Evolutionary conservation across 1,140 invertebrate genomes (phyloP).

Genomic region (Drosophila saltans): DNA sequence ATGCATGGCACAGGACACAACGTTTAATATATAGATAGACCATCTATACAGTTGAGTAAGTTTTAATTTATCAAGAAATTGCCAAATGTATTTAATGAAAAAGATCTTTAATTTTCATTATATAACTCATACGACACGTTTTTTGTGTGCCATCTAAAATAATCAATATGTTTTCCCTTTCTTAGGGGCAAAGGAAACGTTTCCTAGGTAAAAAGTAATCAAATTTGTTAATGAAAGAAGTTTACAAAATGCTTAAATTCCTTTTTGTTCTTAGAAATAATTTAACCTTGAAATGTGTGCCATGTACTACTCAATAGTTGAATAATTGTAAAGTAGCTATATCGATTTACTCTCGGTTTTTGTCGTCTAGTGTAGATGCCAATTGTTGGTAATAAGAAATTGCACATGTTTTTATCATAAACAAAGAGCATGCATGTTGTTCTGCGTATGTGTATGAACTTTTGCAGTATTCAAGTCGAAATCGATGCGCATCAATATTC

Average conservation of each 20-base stretch:
- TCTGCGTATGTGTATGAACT: slow-evolving; percentile 47
- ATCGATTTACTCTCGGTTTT: neutral
- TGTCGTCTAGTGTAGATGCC: slow-evolving; percentile 48
- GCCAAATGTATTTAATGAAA: too few species aligned
- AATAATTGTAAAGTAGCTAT: neutral
- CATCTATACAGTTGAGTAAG: neutral
- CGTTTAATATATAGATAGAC: neutral
- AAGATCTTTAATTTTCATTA: too few species aligned
- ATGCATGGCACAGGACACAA: neutral
- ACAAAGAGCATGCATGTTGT: slow-evolving; percentile 47
- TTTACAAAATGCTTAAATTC: too few species aligned
- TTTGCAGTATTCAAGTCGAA: slow-evolving; percentile 72
- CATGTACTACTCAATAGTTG: neutral
- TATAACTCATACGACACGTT: too few species aligned
- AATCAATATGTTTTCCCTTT: too few species aligned
- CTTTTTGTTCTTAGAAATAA: too few species aligned
- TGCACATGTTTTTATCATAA: slow-evolving; percentile 79
- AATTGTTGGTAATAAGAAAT: slow-evolving; percentile 54
- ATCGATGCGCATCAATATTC: slow-evolving; percentile 79
- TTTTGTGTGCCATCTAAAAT: too few species aligned
- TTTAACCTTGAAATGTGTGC: too few species aligned
- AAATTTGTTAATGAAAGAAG: too few species aligned
- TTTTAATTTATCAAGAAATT: too few species aligned
- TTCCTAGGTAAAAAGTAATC: too few species aligned
- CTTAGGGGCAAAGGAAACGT: too few species aligned